phyloP scores from a whole-genome alignment of 2,113 vertebrate species.

The Prietella phreatophila region DNA sequence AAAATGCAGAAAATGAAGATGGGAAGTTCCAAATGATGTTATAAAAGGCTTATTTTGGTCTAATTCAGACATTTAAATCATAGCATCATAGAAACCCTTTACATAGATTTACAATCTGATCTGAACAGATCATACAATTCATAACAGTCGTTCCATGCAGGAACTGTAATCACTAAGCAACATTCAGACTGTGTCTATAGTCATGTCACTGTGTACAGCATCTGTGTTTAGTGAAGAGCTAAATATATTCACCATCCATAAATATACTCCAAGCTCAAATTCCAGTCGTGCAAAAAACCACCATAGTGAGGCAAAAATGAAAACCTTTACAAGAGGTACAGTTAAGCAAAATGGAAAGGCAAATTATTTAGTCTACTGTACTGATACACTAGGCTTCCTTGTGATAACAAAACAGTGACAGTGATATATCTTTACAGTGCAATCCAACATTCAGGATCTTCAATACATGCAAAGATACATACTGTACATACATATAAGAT shows the following conservation, averaged over 20 bases:
- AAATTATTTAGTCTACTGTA: background rate
- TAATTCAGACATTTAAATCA: background rate
- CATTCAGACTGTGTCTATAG: background rate
- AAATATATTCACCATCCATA: conserved; percentile 64
- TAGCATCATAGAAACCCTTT: background rate
- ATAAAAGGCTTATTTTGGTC: background rate
- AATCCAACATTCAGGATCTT: background rate
- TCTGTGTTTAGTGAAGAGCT: conserved; percentile 54
- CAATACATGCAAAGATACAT: background rate
- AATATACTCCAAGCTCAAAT: conserved; percentile 22
- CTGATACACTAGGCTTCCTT: background rate
- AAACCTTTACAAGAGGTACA: background rate
- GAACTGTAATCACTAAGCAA: background rate
- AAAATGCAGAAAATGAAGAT: background rate
- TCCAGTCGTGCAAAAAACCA: background rate
- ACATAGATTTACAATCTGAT: background rate
- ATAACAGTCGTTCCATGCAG: background rate
- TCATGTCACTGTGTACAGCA: conserved; percentile 29
- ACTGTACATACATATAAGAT: background rate
- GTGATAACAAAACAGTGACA: background rate
- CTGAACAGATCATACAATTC: background rate
- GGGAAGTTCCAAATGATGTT: background rate
- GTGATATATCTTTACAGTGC: background rate
- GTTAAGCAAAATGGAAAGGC: background rate
- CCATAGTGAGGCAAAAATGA: background rate